Base-by-base conservation (phyloP, 2,797 vertebrate species). In the Sebastes cheni region DNA sequence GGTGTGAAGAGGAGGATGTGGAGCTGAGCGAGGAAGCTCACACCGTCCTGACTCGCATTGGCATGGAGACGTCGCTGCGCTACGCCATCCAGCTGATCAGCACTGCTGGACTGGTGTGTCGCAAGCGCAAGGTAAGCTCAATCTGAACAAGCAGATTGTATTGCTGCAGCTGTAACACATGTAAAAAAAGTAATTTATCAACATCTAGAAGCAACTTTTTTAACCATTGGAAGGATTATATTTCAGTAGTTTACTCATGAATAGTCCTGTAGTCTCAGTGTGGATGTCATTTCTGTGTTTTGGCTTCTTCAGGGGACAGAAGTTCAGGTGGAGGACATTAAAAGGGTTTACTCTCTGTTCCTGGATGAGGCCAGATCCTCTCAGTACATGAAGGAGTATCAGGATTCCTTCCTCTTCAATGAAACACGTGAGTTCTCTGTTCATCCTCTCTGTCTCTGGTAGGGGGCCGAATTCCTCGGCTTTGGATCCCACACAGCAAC, bases 41-140 rank as follows among this genome's bases (percentile, higher is more conserved):
- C 89, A 96, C 97, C 0, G 97, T 99, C 73, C 92, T 99, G 82
- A 98, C 98, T 0, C 97, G 98, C n/a, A 99, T 99, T 0, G 98
- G 97, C 52, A 94, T 97, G 93, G 98, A 99, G 91, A 98, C 98
- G 0, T 98, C 98, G 0, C 95, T 99, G 62, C 97, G 98, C 23
- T 99, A 99, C 2, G 96, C 98, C 73, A 99, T 99, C 82, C 98
- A 99, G 93, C 97, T 99, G 75, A 99, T 99, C 94, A 98, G 96
- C 1, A 97, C 97, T 0, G 98, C 98, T 14, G 98, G 96, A 58
- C 93, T 99, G 67, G 98, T 98, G 89, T 98, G 98, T 90, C 96
- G 97, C 46, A 98, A 98, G 64, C 96, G 98, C 89, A 97, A 98
- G 96, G 98, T 98, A 70, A 85, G 80, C 20, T 78, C 1, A 6